Conservation (phyloP, 2,888 invertebrate species). For the Imbricaverruca yamaguchii region DNA sequence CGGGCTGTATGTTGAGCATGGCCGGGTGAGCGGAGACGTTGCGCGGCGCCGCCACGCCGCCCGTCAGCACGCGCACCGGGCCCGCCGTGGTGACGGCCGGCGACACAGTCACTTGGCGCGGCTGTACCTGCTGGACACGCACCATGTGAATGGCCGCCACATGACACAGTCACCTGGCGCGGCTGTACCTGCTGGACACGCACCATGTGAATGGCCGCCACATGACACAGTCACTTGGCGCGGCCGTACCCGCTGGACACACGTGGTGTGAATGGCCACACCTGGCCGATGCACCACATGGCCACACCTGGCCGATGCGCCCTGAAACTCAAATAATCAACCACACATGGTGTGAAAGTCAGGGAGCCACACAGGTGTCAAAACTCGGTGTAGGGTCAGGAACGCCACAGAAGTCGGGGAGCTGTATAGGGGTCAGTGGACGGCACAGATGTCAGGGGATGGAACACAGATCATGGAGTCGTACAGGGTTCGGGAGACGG, state of each 20-base stretch:
- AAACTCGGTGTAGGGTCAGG: too few relatives aligned
- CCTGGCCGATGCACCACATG: too few relatives aligned
- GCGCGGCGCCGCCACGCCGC: conserved; percentile 23
- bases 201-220: not conserved
- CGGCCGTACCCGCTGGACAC: not conserved
- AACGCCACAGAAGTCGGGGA: too few relatives aligned
- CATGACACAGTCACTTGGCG: not conserved
- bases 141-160: too few relatives aligned
- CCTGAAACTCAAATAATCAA: not conserved
- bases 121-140: not conserved
- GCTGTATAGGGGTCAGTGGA: too few relatives aligned
- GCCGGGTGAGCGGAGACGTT: not conserved
- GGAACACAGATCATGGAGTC: too few relatives aligned
- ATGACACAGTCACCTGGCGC: not conserved
- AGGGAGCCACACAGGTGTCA: too few relatives aligned
- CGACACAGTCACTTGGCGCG: not conserved
- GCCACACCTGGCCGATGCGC: too few relatives aligned
- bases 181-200: too few relatives aligned
- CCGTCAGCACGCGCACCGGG: conserved; percentile 33
- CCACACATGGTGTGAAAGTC: not conserved
- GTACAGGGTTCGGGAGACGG: too few relatives aligned
- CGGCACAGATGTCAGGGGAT: too few relatives aligned
- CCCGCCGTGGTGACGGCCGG: not conserved
- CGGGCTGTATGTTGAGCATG: conserved; percentile 1
- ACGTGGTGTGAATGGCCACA: too few relatives aligned